phyloP scores from a whole-genome alignment of 2,113 vertebrate genomes.

The Dunckerocampus dactyliophorus region DNA sequence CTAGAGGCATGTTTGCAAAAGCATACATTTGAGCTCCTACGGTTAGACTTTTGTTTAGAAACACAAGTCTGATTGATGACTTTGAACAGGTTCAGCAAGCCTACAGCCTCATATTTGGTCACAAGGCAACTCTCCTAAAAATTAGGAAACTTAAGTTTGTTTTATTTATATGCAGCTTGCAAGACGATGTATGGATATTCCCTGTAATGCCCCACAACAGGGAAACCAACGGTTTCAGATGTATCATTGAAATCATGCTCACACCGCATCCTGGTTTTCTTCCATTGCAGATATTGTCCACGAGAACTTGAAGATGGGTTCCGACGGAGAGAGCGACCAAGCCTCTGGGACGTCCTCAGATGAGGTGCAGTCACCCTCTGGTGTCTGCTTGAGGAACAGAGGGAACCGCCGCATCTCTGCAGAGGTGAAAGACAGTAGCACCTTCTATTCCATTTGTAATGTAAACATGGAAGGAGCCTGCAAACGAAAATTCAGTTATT shows the following conservation, averaged over 20 bases:
- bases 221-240: too few species aligned
- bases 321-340: constrained; percentile 94
- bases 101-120: background rate
- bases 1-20: constrained; percentile 4
- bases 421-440: constrained; percentile 74
- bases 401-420: constrained; percentile 90
- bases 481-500: too few species aligned
- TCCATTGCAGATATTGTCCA: constrained; percentile 86
- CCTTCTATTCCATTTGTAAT: too few species aligned
- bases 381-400: constrained; percentile 89
- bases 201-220: too few species aligned
- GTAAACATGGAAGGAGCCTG: too few species aligned
- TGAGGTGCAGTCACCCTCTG: constrained; percentile 92
- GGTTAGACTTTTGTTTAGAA: constrained; percentile 5
- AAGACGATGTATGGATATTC: constrained; percentile 12
- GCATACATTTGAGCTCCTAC: background rate
- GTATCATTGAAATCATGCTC: background rate
- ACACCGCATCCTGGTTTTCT: background rate
- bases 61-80: background rate
- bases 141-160: constrained; percentile 11
- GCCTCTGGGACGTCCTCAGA: constrained; percentile 92
- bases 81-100: background rate
- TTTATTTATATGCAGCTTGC: constrained; percentile 8
- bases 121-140: background rate
- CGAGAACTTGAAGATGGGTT: constrained; percentile 96